A percentile compares a stretch with the other conserved stretches of the same genome.
Evolutionary conservation across 2,888 invertebrate genomes (phyloP).

Genomic region (Leistus spinibarbis): DNA sequence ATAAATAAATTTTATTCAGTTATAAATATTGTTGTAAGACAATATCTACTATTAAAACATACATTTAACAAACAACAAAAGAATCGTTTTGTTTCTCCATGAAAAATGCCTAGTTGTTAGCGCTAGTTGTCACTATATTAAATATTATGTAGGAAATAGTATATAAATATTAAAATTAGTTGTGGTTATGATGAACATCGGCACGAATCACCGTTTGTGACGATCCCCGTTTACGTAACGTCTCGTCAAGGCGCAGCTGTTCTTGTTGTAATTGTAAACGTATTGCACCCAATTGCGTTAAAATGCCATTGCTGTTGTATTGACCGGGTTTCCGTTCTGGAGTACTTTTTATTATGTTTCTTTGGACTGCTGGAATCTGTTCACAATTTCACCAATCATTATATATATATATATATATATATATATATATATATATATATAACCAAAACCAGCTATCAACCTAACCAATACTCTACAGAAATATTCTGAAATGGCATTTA

Average conservation of each 20-base stretch:
- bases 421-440: no score
- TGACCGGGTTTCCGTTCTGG: constrained; percentile 54
- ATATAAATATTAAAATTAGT: not conserved
- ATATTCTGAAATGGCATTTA: no score
- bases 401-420: no score
- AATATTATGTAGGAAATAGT: not conserved
- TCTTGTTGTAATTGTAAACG: constrained; percentile 70
- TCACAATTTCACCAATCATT: not conserved
- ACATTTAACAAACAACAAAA: not conserved
- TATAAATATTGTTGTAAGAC: not conserved
- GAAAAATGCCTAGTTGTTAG: not conserved
- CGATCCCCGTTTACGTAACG: constrained; percentile 53
- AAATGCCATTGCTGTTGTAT: constrained; percentile 60
- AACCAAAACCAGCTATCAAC: no score
- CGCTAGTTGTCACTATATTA: not conserved
- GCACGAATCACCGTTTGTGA: constrained; percentile 49
- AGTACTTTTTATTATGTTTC: constrained; percentile 61
- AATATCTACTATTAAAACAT: not conserved
- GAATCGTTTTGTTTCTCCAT: not conserved
- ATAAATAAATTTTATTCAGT: constrained; percentile 13
- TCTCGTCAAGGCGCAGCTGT: constrained; percentile 65
- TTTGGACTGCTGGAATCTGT: constrained; percentile 70
- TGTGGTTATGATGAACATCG: constrained; percentile 22
- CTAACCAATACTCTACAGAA: no score
- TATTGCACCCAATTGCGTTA: constrained; percentile 73